Conservation (phyloP, 2,113 vertebrate genomes). For the Arvicanthis niloticus region DNA sequence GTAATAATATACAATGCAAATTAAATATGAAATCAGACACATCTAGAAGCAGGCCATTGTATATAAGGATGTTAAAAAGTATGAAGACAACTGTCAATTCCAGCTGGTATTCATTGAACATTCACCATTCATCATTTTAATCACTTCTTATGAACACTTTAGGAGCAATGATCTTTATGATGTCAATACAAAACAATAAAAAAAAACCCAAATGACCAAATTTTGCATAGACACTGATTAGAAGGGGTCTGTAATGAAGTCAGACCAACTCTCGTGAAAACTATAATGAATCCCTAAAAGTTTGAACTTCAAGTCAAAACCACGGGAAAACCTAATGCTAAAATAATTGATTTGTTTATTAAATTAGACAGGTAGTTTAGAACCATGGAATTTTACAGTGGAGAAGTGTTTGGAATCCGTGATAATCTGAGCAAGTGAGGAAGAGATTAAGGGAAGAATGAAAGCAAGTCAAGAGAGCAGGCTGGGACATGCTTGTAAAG, state of each 20-base stretch:
- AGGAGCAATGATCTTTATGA: neutral
- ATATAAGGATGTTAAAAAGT: neutral
- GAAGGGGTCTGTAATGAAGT: neutral
- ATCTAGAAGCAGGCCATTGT: neutral
- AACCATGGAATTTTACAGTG: neutral
- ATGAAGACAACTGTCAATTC: neutral
- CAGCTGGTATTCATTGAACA: neutral
- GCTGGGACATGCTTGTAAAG: neutral
- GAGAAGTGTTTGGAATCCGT: neutral
- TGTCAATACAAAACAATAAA: neutral
- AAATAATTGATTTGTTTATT: neutral
- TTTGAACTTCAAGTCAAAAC: conserved; percentile 14
- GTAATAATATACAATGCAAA: conserved; percentile 22
- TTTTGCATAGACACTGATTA: neutral
- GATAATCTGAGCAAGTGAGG: neutral
- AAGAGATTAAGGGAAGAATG: neutral
- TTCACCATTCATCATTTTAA: neutral
- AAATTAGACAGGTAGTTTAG: neutral
- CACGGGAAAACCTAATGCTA: conserved; percentile 5
- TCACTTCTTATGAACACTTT: neutral
- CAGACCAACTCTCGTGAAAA: neutral
- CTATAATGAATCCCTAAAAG: neutral
- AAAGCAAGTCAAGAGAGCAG: neutral
- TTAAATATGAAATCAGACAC: conserved; percentile 47
- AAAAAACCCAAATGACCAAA: neutral